Conservation (phyloP, 2,888 invertebrate genomes). For the Neelides folsomi region DNA sequence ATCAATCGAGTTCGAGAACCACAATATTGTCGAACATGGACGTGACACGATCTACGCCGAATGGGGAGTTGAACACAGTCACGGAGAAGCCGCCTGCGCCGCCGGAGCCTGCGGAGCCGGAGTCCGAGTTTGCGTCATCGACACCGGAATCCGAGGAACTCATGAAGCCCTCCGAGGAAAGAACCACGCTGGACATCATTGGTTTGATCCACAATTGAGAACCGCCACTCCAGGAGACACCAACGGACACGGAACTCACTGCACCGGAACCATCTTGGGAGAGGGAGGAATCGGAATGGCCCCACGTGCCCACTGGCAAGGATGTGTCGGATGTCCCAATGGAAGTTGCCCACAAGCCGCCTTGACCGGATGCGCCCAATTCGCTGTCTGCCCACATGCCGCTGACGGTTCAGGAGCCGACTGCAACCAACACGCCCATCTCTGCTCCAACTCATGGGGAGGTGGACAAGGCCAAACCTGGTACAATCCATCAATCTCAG, state of each 20-base stretch:
- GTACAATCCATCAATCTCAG: slow-evolving; percentile 5
- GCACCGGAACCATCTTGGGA: no score
- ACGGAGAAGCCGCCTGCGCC: not conserved
- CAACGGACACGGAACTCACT: no score
- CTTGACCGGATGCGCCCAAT: slow-evolving; percentile 10
- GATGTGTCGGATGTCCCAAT: not conserved
- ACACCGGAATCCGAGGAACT: not conserved
- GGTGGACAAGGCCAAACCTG: slow-evolving; percentile 10
- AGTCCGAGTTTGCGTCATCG: not conserved
- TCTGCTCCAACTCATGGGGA: slow-evolving; percentile 12
- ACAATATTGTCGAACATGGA: no score
- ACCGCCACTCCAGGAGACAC: no score
- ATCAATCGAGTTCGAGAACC: no score
- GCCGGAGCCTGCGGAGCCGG: slow-evolving; percentile 1
- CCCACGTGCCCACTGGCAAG: no score
- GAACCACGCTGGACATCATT: not conserved
- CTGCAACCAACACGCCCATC: slow-evolving; percentile 6
- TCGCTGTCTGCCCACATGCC: slow-evolving; percentile 9
- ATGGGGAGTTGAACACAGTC: slow-evolving; percentile 3
- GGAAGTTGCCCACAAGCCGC: slow-evolving; percentile 2
- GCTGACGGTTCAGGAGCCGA: slow-evolving; percentile 1
- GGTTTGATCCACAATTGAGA: not conserved
- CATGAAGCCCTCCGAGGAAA: not conserved
- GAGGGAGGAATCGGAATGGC: no score
- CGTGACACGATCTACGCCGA: not conserved